phyloP scores from a whole-genome alignment of 2,888 invertebrate genomes.

The Catonia carolina region DNA sequence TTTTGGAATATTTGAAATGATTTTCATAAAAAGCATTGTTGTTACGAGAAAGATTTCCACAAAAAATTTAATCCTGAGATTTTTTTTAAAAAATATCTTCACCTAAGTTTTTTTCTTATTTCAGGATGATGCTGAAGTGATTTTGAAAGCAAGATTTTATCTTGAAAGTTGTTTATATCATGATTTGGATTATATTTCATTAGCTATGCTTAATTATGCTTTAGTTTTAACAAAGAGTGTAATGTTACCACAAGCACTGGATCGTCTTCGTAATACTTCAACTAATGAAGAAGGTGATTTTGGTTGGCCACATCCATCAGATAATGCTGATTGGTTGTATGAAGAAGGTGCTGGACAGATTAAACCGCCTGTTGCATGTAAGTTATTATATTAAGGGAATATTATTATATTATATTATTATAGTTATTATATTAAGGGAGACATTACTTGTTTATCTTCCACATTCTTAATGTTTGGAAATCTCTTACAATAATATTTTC shows the following conservation, averaged over 20 bases:
- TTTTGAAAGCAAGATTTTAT: conserved; percentile 50
- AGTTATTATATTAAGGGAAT: neutral
- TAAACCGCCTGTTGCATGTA: neutral
- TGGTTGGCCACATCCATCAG: conserved; percentile 54
- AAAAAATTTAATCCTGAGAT: too few species aligned
- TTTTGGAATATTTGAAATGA: too few species aligned
- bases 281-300: conserved; percentile 62
- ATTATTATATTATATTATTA: too few species aligned
- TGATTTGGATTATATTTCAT: conserved; percentile 51
- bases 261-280: conserved; percentile 53
- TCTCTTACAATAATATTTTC: too few species aligned
- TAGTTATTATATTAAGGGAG: conserved; percentile 10
- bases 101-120: conserved; percentile 25
- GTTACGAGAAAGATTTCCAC: too few species aligned
- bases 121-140: conserved; percentile 48
- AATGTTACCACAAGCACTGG: conserved; percentile 51
- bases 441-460: conserved; percentile 1
- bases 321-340: conserved; percentile 57
- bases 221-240: conserved; percentile 52
- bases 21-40: too few species aligned
- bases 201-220: conserved; percentile 54
- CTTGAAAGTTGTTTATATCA: conserved; percentile 52
- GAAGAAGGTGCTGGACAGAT: conserved; percentile 28
- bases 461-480: too few species aligned
- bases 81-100: too few species aligned